Evolutionary conservation across 1,140 invertebrate genomes (phyloP), one percentile per base, ranked within the genome.

Genomic region (Ganaspis sp.): DNA sequence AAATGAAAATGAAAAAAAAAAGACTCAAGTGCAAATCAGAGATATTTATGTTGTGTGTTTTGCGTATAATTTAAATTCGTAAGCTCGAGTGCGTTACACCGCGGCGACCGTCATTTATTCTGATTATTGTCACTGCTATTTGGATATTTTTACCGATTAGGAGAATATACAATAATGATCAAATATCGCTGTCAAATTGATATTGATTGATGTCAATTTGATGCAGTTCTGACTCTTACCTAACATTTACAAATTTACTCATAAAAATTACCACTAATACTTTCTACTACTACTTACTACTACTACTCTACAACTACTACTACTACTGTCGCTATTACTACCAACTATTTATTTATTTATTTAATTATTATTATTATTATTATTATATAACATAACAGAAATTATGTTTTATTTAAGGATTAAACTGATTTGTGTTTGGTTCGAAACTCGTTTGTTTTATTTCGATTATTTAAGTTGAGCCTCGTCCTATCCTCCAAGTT

Each of bases 351-450:
- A 90, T 90, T 90, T 90, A 90, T 90, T 90, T 90, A 90, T 89
- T 89, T 88, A 87, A 87, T 86, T 90, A 89, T 88, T 87, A 88
- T 58, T 19, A 58, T 58, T 58, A 76, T 78, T 79, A 87, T 88
- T 88, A 90, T 90, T 90, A 90, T 90, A 90, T 88, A 88, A 89
- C 85, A 87, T 88, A 91, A 89, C 85, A 86, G 83, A 82, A 85
- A 89, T 90, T 90, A 90, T 91, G 88, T 90, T 90, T 90, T 90
- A 90, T 91, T 90, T 90, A 90, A 90, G 86, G 84, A 91, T 91
- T 91, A 91, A 91, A 91, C 90, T 91, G 89, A 90, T 91, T 91
- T 91, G 88, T 89, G 89, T 90, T 91, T 91, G 88, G 88, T 91
- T 90, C 87, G 80, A 90, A 87, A 75, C 83, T 89, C 84, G 88